phyloP scores from a whole-genome alignment of 2,888 invertebrate species.

The Leuctra nigra region DNA sequence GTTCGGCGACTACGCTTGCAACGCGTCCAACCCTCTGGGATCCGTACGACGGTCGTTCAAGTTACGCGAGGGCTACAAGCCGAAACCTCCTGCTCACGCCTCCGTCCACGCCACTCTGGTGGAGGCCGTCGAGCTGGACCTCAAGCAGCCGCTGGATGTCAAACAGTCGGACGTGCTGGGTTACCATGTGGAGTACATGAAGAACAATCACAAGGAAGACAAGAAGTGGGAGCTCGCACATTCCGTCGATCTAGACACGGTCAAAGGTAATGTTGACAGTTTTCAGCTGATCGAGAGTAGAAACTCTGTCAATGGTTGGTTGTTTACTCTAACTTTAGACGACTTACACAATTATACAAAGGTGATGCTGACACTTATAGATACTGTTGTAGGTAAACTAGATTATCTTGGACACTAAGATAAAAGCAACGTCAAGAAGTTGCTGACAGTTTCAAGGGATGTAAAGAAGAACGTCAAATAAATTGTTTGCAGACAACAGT shows the following conservation, averaged over 20 bases:
- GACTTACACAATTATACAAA: too few relatives aligned
- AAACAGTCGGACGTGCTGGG: slow-evolving; percentile 27
- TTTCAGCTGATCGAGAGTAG: too few relatives aligned
- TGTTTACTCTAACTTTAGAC: too few relatives aligned
- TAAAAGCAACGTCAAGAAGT: too few relatives aligned
- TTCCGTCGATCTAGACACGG: slow-evolving; percentile 24
- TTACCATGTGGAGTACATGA: slow-evolving; percentile 29
- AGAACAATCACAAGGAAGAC: slow-evolving; percentile 18
- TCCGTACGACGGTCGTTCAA: slow-evolving; percentile 43
- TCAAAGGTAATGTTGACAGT: slow-evolving; percentile 29
- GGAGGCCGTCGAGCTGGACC: slow-evolving; percentile 41
- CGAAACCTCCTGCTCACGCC: slow-evolving; percentile 42
- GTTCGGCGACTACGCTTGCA: slow-evolving; percentile 48
- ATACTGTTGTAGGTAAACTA: too few relatives aligned
- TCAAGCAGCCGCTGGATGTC: slow-evolving; percentile 36
- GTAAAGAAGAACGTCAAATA: too few relatives aligned
- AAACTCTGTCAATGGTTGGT: too few relatives aligned
- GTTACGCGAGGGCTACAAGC: slow-evolving; percentile 48
- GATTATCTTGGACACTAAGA: too few relatives aligned
- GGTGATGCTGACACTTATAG: too few relatives aligned
- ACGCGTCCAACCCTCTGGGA: slow-evolving; percentile 47
- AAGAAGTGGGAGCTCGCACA: slow-evolving; percentile 28
- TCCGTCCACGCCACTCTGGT: slow-evolving; percentile 40
- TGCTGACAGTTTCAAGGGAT: too few relatives aligned
- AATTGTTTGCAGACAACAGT: too few relatives aligned